A percentile compares a stretch with the other conserved stretches of the same genome.
phyloP scores from a whole-genome alignment of 2,888 invertebrate species.

The Mylabris sibirica region DNA sequence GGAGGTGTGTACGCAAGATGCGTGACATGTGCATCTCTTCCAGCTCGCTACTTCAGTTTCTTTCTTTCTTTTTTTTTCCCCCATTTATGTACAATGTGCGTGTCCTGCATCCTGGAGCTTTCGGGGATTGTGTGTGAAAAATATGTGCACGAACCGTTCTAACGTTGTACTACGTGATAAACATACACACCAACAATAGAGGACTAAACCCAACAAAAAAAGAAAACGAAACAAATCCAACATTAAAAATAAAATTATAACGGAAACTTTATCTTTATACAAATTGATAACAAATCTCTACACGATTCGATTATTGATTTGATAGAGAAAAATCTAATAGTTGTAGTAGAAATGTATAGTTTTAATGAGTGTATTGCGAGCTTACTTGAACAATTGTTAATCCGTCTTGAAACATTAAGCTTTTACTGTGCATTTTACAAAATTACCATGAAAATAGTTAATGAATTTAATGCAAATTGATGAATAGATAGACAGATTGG shows the following conservation, averaged over 20 bases:
- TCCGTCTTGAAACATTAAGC: background rate
- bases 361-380: background rate
- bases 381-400: background rate
- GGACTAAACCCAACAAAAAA: background rate
- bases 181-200: conserved; percentile 30
- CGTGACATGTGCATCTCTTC: conserved; percentile 41
- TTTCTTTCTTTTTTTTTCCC: background rate
- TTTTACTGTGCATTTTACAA: background rate
- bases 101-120: conserved; percentile 40
- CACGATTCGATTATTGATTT: background rate
- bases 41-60: background rate
- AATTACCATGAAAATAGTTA: background rate
- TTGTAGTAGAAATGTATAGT: background rate
- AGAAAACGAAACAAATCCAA: background rate
- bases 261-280: background rate
- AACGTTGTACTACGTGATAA: conserved; percentile 41
- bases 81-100: conserved; percentile 31
- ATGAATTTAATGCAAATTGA: background rate
- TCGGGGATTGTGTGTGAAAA: conserved; percentile 31
- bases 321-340: background rate
- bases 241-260: background rate
- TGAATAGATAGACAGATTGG: conserved; percentile 1
- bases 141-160: conserved; percentile 42
- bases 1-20: conserved; percentile 40
- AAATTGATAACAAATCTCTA: conserved; percentile 9